Conservation (phyloP, 1,140 invertebrate species). For the Drosophila pseudoobscura region DNA sequence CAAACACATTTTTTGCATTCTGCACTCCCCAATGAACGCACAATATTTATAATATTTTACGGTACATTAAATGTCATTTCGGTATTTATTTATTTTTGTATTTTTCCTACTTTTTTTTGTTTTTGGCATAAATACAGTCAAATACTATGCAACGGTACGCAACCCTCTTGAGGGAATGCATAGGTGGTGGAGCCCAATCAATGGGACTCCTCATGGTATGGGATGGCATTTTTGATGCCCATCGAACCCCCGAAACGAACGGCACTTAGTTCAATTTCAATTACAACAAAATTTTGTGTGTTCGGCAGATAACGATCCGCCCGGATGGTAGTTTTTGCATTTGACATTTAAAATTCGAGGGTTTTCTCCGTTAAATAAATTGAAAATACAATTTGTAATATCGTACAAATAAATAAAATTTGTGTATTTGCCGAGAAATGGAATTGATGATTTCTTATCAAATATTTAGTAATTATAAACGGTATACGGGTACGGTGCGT, state of each 20-base stretch:
- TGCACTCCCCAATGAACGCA: slow-evolving; percentile 29
- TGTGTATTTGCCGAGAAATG: neutral
- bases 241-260: too few relatives aligned
- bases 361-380: neutral
- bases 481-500: too few relatives aligned
- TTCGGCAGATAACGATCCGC: neutral
- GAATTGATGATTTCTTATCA: slow-evolving; percentile 5
- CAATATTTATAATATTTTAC: slow-evolving; percentile 61
- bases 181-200: too few relatives aligned
- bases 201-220: too few relatives aligned
- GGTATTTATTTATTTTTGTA: slow-evolving; percentile 41
- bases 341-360: slow-evolving; percentile 5
- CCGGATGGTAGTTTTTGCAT: neutral
- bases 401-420: too few relatives aligned
- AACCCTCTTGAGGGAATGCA: too few relatives aligned
- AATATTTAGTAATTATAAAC: slow-evolving; percentile 8
- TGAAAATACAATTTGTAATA: too few relatives aligned
- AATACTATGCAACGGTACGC: slow-evolving; percentile 1
- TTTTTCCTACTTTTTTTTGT: slow-evolving; percentile 11
- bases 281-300: neutral
- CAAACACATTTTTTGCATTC: slow-evolving; percentile 67
- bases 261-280: slow-evolving; percentile 12
- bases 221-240: too few relatives aligned
- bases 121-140: slow-evolving; percentile 26
- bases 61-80: slow-evolving; percentile 66